Evolutionary conservation across 2,113 vertebrate genomes (phyloP), one percentile per base, ranked within the genome.

Genomic region (Phylloscopus whistleri): DNA sequence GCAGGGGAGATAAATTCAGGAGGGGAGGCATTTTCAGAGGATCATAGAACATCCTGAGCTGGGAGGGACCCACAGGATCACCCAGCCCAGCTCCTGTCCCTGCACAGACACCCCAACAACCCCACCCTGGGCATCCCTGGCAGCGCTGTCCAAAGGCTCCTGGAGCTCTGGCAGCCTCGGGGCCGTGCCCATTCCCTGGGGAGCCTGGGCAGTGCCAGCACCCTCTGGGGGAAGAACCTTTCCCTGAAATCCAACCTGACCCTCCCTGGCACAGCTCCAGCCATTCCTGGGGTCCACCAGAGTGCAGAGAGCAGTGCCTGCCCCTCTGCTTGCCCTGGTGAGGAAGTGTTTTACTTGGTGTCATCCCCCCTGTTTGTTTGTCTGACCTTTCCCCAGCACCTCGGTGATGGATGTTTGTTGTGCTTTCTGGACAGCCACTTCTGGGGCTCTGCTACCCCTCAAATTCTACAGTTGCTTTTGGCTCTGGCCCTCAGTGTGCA

Each of bases 161-260:
- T 72, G 75, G 30, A 87, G 75, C 48, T 88, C 85, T 88, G 75
- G 64, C 84, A 78, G 74, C 39, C 64, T 62, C 23, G 5, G 64
- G 55, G 74, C n/a, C 0, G 19, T 4, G 66, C 0, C 84, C 85
- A 55, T 63, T 39, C 49, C 85, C 58, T 80, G 75, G 85, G 84
- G 30, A 87, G 48, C 64, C 84, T 55, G 85, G 49, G 51, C 75
- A 80, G 17, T 43, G 67, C 67, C 51, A 64, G 21, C 35, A 51
- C 51, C 43, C 26, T 35, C 8, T 26, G 51, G 49, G n/a, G n/a
- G n/a, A n/a, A n/a, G n/a, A n/a, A n/a, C n/a, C n/a, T n/a, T n/a
- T n/a, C n/a, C n/a, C n/a, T 80, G 4, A 13, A 0, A 0, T 3
- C 49, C 66, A 72, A 0, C 35, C 49, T 64, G 23, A 19, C 0